phyloP scores from a whole-genome alignment of 1,140 invertebrate species.

The Habropoda laboriosa region DNA sequence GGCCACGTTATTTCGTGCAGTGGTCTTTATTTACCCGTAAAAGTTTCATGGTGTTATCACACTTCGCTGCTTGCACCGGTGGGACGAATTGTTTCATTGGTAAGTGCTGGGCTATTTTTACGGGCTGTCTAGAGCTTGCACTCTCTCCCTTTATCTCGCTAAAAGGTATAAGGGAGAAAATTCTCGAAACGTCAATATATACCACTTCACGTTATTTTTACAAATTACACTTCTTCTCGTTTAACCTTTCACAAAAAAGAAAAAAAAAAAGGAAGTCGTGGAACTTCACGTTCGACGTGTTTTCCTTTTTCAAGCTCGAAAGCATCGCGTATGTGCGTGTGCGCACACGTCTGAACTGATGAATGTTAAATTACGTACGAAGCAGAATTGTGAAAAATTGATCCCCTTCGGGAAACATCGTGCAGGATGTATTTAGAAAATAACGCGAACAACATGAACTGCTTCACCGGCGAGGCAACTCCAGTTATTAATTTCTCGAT shows the following conservation, averaged over 20 bases:
- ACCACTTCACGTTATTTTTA: no score
- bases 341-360: no score
- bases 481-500: no score
- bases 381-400: background rate
- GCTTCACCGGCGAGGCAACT: no score
- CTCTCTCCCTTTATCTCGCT: background rate
- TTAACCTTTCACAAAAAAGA: background rate
- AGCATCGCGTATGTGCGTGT: no score
- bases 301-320: no score
- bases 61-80: constrained; percentile 54
- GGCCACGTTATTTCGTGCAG: constrained; percentile 59
- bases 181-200: constrained; percentile 16
- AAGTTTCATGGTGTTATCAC: constrained; percentile 66
- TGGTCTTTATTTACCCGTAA: constrained; percentile 65
- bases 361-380: background rate
- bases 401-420: background rate
- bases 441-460: background rate
- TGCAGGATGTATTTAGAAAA: background rate
- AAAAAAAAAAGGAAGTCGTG: no score
- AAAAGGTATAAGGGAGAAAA: background rate
- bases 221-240: background rate
- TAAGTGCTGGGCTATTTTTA: constrained; percentile 57
- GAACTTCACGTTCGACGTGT: no score
- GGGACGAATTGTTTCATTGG: constrained; percentile 63
- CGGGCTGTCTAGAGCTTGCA: constrained; percentile 30